Conservation (phyloP, 2,113 vertebrate genomes). For the Phrynocephalus versicolor region DNA sequence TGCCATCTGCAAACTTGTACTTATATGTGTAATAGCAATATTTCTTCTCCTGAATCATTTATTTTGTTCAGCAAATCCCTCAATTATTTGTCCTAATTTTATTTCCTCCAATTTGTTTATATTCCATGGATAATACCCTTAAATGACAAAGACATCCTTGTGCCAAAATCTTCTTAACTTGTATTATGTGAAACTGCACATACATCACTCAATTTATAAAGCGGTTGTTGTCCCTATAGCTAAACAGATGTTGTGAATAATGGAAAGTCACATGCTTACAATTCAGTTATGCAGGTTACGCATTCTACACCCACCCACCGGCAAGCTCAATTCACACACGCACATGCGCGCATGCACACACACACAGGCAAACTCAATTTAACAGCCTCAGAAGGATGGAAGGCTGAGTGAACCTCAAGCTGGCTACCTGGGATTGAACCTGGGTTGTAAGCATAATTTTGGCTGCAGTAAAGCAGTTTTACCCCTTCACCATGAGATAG, state of each 20-base stretch:
- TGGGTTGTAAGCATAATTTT: no score
- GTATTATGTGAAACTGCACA: background rate
- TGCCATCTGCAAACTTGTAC: background rate
- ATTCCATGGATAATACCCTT: constrained; percentile 4
- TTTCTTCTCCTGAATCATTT: background rate
- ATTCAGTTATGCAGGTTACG: no score
- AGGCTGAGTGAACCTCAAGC: no score
- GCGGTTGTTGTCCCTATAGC: background rate
- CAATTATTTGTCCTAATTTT: background rate
- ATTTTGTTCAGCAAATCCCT: constrained; percentile 2
- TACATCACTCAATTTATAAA: background rate
- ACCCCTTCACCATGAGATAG: no score
- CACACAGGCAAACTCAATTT: no score
- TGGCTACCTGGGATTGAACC: no score
- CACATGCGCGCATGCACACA: no score
- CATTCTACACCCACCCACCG: no score
- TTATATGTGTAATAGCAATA: background rate
- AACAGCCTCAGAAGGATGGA: no score
- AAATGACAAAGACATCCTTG: background rate
- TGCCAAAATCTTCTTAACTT: background rate
- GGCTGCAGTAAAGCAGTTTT: no score
- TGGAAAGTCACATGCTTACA: background rate
- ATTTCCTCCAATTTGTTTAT: background rate
- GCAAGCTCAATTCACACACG: no score
- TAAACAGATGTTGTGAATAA: background rate